These are phyloP conservation scores for Laticauda colubrina DNA, from an alignment of 2,113 vertebrate genomes.

Conservation along the genomic window DNA sequence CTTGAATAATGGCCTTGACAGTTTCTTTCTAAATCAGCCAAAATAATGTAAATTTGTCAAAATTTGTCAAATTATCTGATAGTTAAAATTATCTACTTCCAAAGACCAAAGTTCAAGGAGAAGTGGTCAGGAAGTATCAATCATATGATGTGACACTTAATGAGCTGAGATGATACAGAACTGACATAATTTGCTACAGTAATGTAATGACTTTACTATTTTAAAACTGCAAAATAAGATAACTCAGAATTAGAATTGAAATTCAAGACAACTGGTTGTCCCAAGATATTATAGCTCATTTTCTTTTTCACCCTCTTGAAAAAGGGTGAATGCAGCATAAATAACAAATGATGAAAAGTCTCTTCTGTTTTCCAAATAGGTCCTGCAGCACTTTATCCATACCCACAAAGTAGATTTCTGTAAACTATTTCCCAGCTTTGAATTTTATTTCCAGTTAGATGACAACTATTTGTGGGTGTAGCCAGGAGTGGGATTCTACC, in stretches of 20 bases:
- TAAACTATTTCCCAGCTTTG: not conserved
- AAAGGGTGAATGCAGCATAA: not conserved
- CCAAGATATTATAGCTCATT: not conserved
- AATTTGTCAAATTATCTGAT: not conserved
- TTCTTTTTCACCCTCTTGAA: not conserved
- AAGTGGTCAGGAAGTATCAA: not conserved
- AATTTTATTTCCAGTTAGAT: not conserved
- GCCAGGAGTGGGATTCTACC: too few relatives aligned
- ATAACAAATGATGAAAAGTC: not conserved
- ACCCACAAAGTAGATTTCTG: not conserved
- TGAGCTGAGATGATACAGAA: not conserved
- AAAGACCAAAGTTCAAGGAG: not conserved
- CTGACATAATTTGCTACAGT: not conserved
- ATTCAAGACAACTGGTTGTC: not conserved
- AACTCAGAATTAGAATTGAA: not conserved
- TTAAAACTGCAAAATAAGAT: not conserved
- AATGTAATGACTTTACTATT: not conserved
- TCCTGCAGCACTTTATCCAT: not conserved
- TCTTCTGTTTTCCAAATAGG: not conserved
- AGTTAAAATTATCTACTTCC: not conserved
- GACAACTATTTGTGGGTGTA: not conserved
- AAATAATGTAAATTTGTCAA: not conserved
- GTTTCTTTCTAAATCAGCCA: not conserved
- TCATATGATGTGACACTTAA: not conserved
- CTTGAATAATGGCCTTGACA: not conserved